These are phyloP conservation scores for Baryphthengus martii DNA, from an alignment of 2,113 vertebrate species.

Conservation along the genomic window DNA sequence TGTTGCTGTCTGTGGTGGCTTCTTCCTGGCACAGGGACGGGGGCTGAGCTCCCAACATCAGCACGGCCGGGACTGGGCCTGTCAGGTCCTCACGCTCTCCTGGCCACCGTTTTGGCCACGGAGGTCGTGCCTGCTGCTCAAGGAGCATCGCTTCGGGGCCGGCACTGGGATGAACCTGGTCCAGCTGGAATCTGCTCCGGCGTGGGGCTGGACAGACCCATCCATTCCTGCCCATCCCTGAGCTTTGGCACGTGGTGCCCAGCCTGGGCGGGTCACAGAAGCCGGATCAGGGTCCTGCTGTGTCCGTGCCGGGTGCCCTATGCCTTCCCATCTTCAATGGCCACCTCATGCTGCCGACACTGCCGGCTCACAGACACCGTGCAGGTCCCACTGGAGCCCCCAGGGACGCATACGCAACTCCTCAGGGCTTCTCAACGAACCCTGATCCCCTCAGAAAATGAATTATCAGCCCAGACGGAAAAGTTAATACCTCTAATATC, in stretches of 20 bases:
- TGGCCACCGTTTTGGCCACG: accelerated
- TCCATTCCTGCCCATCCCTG: neutral
- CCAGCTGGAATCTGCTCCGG: neutral
- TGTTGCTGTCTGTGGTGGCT: accelerated
- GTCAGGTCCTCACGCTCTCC: accelerated
- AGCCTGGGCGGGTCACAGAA: neutral
- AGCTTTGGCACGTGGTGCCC: neutral
- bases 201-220: neutral
- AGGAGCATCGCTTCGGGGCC: neutral
- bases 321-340: accelerated
- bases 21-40: accelerated
- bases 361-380: neutral
- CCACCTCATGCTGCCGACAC: accelerated
- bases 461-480: slow-evolving; percentile 2
- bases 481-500: slow-evolving; percentile 58
- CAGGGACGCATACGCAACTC: accelerated
- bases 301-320: accelerated
- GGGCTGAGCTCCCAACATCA: neutral
- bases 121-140: neutral
- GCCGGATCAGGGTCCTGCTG: accelerated
- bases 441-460: neutral
- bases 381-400: neutral
- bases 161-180: neutral
- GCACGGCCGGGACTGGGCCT: accelerated
- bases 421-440: neutral